Evolutionary conservation across 2,888 invertebrate species (phyloP), one percentile per base, ranked within the genome.

Genomic region (Copidosoma aretas): DNA sequence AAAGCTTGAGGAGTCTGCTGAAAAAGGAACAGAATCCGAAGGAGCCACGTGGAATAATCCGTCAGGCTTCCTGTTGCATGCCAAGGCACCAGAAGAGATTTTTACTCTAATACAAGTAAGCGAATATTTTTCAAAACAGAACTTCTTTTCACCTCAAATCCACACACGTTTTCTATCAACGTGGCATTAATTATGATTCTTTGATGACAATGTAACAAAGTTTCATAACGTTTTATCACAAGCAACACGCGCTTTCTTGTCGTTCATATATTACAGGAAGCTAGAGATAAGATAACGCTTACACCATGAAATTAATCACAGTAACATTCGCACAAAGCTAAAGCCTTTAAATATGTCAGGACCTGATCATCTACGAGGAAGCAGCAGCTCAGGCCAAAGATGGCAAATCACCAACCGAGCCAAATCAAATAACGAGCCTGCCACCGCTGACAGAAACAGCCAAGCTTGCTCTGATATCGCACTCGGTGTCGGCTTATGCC

Each of bases 401-500:
- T 70, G 88, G 87, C 71, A 86, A 86, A 61, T 89, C 89, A 76
- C 32, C 32, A 32, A 46, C 15, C 43, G 88, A 88, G 64, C 71
- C 73, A 4, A 81, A 75, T 73, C 80, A 80, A 66, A 68, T 84
- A n/a, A 80, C 82, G 17, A 77, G 75, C 41, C 71, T 85, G 25
- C 84, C 85, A 15, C 78, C 81, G 2, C 73, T 85, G 32, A 82
- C 84, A 39, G 82, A 84, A n/a, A 77, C 83, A 1, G 84, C 87
- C 52, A 86, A 86, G 74, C 78, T 91, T 71, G 89, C 94, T 14
- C 88, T 95, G 64, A 87, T 94, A 24, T 91, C 94, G n/a, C 95
- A 96, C 82, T 93, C 93, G 80, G 88, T 97, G 74, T 91, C 93
- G 5, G 95, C 96, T 0, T 92, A 94, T 80, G 90, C 94, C 73